Conservation (phyloP, 2,797 vertebrate species). For the Mormyrus hasselquistii region DNA sequence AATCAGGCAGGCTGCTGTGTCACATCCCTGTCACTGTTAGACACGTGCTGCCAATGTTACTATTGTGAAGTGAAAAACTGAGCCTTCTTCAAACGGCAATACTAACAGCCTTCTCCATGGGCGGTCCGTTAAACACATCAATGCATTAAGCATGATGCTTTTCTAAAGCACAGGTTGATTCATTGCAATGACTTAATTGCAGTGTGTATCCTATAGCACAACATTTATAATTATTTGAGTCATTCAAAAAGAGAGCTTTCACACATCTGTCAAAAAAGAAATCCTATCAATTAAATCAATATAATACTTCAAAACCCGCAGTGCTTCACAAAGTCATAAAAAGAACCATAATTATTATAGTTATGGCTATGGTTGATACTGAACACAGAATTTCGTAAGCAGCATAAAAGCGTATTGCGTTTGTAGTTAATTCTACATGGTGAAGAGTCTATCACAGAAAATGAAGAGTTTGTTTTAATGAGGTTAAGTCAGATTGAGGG, state of each 20-base stretch:
- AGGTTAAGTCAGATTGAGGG: background rate
- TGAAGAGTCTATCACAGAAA: background rate
- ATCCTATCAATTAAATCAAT: constrained; percentile 16
- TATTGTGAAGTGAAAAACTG: background rate
- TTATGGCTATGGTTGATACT: background rate
- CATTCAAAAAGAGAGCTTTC: constrained; percentile 2
- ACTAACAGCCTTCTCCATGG: background rate
- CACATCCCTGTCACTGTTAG: background rate
- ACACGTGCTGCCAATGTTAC: background rate
- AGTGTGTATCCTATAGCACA: background rate
- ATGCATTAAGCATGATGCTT: constrained; percentile 5
- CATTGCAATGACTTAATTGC: constrained; percentile 6
- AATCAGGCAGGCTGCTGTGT: background rate
- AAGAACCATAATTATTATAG: background rate
- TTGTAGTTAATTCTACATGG: background rate
- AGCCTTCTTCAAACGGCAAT: background rate
- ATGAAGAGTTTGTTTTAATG: background rate
- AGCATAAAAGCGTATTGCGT: background rate
- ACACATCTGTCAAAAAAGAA: background rate
- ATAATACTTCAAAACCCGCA: background rate
- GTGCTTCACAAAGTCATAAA: constrained; percentile 4
- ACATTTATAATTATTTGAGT: background rate
- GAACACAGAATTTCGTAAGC: background rate
- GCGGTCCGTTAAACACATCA: constrained; percentile 6
- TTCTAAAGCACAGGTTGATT: constrained; percentile 7